Base-by-base conservation (phyloP, 2,888 invertebrate genomes). In the Lithophane leautieri region DNA sequence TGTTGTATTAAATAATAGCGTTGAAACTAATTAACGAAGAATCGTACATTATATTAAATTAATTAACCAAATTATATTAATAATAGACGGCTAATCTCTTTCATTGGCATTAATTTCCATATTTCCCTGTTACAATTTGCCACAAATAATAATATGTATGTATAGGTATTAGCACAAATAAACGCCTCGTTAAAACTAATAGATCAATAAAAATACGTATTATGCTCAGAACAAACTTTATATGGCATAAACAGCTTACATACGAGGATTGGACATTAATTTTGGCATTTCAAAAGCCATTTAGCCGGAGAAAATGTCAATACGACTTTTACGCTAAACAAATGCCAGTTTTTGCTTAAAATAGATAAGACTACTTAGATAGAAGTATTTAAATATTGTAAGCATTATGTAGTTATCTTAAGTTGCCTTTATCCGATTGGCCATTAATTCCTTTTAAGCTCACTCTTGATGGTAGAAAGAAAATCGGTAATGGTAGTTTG, bases 211-310 rank as follows among this genome's bases (percentile, higher is more conserved):
- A 80, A 84, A 56, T 56, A 28, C 68, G 70, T 78, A 78, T 78
- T 75, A 76, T 67, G 58, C 73, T 73, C 40, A 61, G 54, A 73
- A 66, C 70, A 67, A 66, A 79, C 72, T 82, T 68, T 78, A 76
- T 79, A 73, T 70, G 82, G 78, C 22, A 79, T 76, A 78, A 83
- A 83, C 76, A 75, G 80, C 66, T 81, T 76, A 83, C 76, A 47
- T 75, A 65, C 44, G 73, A 65, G 75, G 60, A 74, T 76, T 66
- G 63, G 66, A 56, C 79, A 86, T 87, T 87, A 74, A 79, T 82
- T 84, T 84, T 86, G 84, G 74, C 78, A 86, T 87, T 87, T 84
- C 77, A 79, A 86, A 84, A 86, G 82, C 73, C 61, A 63, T 77
- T 72, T 63, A 69, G 54, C 60, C 44, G 70, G 66, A 79, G 84